Evolutionary conservation across 1,140 invertebrate species (phyloP), one percentile per base, ranked within the genome.

Genomic region (Pteromalus puparum): DNA sequence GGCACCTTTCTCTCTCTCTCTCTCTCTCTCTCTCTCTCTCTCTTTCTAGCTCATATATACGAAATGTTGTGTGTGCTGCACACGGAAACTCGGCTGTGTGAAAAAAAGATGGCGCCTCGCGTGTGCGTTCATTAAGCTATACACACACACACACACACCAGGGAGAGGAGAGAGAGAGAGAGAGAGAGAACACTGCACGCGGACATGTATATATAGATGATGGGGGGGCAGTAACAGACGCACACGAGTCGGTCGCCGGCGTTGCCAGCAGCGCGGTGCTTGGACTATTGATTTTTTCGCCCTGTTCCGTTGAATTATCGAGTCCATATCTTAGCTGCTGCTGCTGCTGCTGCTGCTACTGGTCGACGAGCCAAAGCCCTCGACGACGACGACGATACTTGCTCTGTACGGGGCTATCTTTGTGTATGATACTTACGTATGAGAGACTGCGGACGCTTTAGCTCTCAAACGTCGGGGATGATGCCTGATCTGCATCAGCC

Each of bases 231-330:
- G 68, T 30, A 28, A 70, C 28, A 70, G 12, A 72, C 24, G 80
- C 65, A 70, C 15, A 30, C 28, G 68, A 5, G 38, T 42, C 38
- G 38, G 6, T 42, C 9, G 38, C 38, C 38, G 26, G 26, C 80
- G 80, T n/a, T 34, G 68, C 67, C 42, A 46, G 73, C 28, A 72
- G 5, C 26, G 82, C 78, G 86, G 87, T 87, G 84, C 86, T 86
- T 87, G 84, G 87, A 87, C 86, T 89, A 89, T 89, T 88, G 88
- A 89, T 89, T 88, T 89, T 89, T 89, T 87, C 82, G 87, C 86
- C 85, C 86, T 78, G 87, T 84, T 83, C 86, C 84, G 86, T 86
- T 87, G 86, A 89, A 89, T 89, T 89, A 89, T 89, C 86, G 88
- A 87, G 87, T 85, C 87, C 85, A 86, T 87, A 88, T 89, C 87